These are phyloP conservation scores for Caenorhabditis sinica DNA, from an alignment of 2,888 invertebrate genomes.

Conservation along the genomic window DNA sequence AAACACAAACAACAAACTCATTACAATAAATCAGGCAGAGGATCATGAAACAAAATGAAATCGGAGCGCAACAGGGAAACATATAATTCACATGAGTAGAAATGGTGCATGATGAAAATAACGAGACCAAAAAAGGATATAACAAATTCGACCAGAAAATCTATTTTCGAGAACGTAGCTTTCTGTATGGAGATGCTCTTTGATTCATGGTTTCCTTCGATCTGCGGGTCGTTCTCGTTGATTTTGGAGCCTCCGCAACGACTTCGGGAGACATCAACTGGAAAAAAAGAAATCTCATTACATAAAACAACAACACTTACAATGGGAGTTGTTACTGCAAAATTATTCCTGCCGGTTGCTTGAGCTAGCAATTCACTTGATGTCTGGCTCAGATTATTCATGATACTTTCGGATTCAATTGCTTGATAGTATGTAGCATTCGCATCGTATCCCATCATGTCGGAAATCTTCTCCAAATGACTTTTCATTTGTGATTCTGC, in stretches of 20 bases:
- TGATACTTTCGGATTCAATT: background rate
- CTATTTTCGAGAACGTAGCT: background rate
- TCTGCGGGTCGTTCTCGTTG: background rate
- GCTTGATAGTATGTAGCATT: constrained; percentile 6
- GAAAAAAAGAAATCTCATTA: background rate
- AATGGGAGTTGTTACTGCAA: background rate
- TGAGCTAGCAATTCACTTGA: background rate
- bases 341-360: background rate
- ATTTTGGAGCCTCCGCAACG: background rate
- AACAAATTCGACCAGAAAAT: background rate
- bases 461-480: background rate
- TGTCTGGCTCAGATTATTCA: background rate
- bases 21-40: no score
- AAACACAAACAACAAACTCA: no score
- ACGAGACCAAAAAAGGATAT: background rate
- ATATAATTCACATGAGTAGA: background rate
- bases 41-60: no score
- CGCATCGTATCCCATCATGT: background rate
- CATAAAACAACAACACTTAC: background rate
- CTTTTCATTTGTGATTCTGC: background rate
- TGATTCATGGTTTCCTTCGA: background rate
- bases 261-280: background rate
- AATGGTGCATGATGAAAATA: background rate
- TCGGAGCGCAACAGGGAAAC: background rate
- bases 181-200: background rate